Evolutionary conservation across 2,888 invertebrate genomes (phyloP), one percentile per base, ranked within the genome.

Genomic region (Latheticus oryzae): DNA sequence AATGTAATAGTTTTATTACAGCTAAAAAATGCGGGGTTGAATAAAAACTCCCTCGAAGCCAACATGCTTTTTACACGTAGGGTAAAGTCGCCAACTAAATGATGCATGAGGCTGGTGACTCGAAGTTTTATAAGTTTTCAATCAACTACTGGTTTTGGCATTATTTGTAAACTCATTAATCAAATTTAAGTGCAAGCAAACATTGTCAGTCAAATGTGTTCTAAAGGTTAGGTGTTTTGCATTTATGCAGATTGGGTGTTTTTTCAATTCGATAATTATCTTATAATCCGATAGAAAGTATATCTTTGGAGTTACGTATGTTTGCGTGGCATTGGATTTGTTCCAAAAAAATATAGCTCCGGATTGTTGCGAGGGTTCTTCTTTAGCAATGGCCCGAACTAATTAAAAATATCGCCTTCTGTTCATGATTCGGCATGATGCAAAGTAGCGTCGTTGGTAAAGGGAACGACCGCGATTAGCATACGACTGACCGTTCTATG

Each of bases 1-100:
- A 77, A 78, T 77, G 77, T 78, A 78, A 78, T 78, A 78, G 78
- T 78, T 78, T 77, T 78, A 77, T 77, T 76, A 76, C 73, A 66
- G 71, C 68, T 68, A 71, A 75, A 68, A 74, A 76, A 73, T 69
- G 63, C 64, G 61, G 55, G 57, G 62, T 55, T 28, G 24, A 48
- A 47, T 50, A 51, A 57, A 56, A 58, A 60, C 52, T 56, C 60
- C 47, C 61, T 62, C 61, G 30, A 37, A 50, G 51, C 26, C 11
- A 7, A 26, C 26, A 12, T 16, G 40, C 7, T 51, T 51, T 35
- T 40, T 35, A 35, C 28, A 16, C 12, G 16, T 2, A 16, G 40
- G 51, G 50, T 26, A 47, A 21, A 50, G 37, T 47, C 24, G 24
- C 42, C 5, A n/a, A 9, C 8, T 15, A 32, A 33, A 48, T 51